Evolutionary conservation across 2,797 vertebrate genomes (phyloP), one percentile per base, ranked within the genome.

Genomic region (Pipistrellus kuhlii): DNA sequence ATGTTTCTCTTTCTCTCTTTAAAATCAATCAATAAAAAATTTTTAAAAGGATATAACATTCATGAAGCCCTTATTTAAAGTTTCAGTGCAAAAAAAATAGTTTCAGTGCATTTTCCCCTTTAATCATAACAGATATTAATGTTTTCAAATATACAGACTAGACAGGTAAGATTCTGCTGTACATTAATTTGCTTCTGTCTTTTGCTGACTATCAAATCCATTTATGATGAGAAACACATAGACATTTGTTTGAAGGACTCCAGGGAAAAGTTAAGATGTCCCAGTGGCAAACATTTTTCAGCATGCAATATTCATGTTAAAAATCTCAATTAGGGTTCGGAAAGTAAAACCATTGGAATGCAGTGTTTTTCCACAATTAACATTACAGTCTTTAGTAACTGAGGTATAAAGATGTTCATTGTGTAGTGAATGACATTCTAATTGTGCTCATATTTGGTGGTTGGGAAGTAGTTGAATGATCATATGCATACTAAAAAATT

Each of bases 181-280:
- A 53, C 9, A 44, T 62, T 93, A 85, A 84, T 82, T 64, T 92
- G 20, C 84, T 81, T 88, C n/a, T 81, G 3, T 95, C 21, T 88
- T 95, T 94, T 82, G 48, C 30, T 82, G 27, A 77, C 5, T 35
- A 71, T 87, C 41, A 95, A 96, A 71, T 85, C 6, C 21, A 92
- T 73, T 94, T 94, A 81, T 87, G 21, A 77, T 81, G 30, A 90
- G 44, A 97, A 97, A 78, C 75, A 80, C 15, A 95, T 0, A 91
- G 35, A 91, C 2, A 62, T 44, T 94, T 96, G 38, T 92, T 88
- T 94, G 55, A 84, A 91, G 46, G 53, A 83, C 57, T 95, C 35
- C 11, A 93, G 59, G 68, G 66, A 94, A 96, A 95, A 78, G 35
- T 94, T 95, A 96, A 73, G 30, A 86, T 89, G 87, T 57, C 18